Conservation (phyloP, 2,797 vertebrate genomes). For the Setipinna tenuifilis region DNA sequence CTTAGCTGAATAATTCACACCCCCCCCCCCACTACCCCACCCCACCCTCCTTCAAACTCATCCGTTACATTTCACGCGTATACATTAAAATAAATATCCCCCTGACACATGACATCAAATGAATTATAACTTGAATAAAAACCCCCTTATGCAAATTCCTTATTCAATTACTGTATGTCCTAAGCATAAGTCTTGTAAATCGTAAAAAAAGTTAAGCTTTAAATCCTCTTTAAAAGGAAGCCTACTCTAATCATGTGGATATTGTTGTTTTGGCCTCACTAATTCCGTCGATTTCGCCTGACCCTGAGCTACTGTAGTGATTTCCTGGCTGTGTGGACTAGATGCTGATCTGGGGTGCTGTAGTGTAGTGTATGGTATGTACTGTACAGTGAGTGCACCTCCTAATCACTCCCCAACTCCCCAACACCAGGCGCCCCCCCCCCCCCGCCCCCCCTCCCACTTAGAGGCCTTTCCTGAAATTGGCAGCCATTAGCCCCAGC, state of each 20-base stretch:
- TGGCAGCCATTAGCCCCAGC: no score
- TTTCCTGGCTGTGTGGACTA: slow-evolving; percentile 8
- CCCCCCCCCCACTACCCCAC: no score
- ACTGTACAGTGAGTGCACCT: neutral
- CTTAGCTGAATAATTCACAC: slow-evolving; percentile 8
- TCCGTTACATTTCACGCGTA: neutral
- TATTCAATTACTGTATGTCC: slow-evolving; percentile 80
- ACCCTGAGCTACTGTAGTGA: slow-evolving; percentile 60
- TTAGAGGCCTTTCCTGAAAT: no score
- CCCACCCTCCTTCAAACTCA: slow-evolving; percentile 6
- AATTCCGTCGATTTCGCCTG: slow-evolving; percentile 73
- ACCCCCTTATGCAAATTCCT: slow-evolving; percentile 79
- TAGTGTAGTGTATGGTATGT: neutral
- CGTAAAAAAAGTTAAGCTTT: slow-evolving; percentile 81
- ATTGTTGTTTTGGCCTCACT: slow-evolving; percentile 76
- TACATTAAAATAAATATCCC: slow-evolving; percentile 20
- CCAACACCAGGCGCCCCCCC: no score
- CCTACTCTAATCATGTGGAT: slow-evolving; percentile 76
- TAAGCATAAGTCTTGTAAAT: slow-evolving; percentile 80
- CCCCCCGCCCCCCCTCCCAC: no score
- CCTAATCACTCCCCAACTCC: neutral
- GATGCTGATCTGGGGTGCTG: slow-evolving; percentile 38
- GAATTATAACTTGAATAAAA: slow-evolving; percentile 68
- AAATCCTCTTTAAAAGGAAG: slow-evolving; percentile 83
- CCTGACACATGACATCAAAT: slow-evolving; percentile 66